These are phyloP conservation scores for Hydractinia echinata DNA, from an alignment of 30 jellyfish, hydroid and myxozoan species.

Conservation along the genomic window DNA sequence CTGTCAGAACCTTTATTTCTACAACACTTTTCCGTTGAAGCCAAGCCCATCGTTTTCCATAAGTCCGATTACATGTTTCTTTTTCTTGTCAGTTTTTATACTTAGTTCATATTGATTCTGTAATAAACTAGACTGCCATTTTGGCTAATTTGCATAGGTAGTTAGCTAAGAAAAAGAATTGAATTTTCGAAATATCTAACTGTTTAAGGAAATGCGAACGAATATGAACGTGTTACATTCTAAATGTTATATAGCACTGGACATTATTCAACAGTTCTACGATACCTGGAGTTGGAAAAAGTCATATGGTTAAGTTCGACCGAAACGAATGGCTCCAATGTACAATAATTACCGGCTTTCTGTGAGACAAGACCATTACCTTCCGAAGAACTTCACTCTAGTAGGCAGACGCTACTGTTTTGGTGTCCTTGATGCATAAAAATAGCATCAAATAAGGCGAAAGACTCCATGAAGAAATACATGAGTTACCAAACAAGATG, in stretches of 20 bases:
- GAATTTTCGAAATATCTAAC: too few relatives aligned
- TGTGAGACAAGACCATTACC: constrained; percentile 7
- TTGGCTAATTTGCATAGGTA: too few relatives aligned
- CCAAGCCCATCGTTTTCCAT: too few relatives aligned
- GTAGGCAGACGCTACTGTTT: constrained; percentile 6
- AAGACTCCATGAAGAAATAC: constrained; percentile 5
- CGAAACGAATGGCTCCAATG: neutral
- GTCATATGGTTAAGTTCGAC: constrained; percentile 1
- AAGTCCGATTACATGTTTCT: too few relatives aligned
- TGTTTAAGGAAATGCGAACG: too few relatives aligned
- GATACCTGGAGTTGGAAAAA: neutral
- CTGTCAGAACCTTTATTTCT: too few relatives aligned
- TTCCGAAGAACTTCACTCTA: neutral
- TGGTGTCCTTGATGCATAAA: constrained; percentile 7
- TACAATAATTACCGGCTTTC: neutral
- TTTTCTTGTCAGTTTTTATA: too few relatives aligned
- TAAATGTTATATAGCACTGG: constrained; percentile 11
- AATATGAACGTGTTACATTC: too few relatives aligned
- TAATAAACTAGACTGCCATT: too few relatives aligned
- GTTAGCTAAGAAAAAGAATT: too few relatives aligned
- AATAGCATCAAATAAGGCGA: neutral
- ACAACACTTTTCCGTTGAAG: too few relatives aligned
- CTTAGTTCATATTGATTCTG: too few relatives aligned
- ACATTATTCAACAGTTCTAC: constrained; percentile 14
- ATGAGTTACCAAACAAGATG: neutral